Conservation (phyloP, 2,113 vertebrate species). For the Stomatorhinus ivindoensis region DNA sequence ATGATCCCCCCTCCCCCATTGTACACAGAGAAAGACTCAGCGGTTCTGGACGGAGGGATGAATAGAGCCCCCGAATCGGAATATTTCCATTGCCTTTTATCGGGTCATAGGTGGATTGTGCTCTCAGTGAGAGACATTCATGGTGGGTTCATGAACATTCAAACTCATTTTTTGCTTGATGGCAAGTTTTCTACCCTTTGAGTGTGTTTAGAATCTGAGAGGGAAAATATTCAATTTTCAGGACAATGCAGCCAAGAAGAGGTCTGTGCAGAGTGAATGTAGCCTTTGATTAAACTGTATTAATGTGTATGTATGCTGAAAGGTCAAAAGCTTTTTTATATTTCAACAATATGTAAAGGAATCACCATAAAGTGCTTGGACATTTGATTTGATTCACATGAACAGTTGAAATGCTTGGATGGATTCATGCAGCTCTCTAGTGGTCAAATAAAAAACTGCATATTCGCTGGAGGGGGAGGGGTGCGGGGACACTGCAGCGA, state of each 20-base stretch:
- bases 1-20: not conserved
- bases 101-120: not conserved
- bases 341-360: not conserved
- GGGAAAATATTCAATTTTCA: not conserved
- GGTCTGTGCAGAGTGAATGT: not conserved
- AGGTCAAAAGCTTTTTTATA: not conserved
- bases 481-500: not conserved
- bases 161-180: not conserved
- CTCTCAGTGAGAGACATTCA: not conserved
- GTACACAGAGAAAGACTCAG: not conserved
- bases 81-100: not conserved
- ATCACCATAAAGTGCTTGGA: not conserved
- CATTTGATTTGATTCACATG: not conserved
- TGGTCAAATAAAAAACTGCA: conserved; percentile 61
- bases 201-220: not conserved
- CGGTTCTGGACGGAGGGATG: not conserved
- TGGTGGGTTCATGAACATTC: not conserved
- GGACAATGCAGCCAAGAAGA: not conserved
- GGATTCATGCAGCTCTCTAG: conserved; percentile 69
- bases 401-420: conserved; percentile 31
- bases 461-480: not conserved
- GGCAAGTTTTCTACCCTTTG: not conserved
- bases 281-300: not conserved
- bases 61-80: not conserved
- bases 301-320: not conserved